Evolutionary conservation across 2,888 invertebrate species (phyloP).

Genomic region (Cantharis rustica): DNA sequence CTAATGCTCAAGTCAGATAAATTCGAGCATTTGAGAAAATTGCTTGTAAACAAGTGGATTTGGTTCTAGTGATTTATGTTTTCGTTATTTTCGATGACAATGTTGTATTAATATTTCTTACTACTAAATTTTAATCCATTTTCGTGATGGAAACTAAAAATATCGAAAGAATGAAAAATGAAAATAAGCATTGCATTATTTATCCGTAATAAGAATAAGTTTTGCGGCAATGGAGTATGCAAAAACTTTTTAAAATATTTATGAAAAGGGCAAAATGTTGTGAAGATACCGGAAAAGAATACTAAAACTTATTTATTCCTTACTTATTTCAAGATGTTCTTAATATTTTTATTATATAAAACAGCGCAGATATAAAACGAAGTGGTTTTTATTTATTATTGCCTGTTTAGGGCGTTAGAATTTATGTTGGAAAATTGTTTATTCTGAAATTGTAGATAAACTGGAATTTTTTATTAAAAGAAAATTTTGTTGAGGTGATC

Average conservation of each 20-base stretch:
- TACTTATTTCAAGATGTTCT: not conserved
- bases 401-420: not conserved
- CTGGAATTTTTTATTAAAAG: not conserved
- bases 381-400: not conserved
- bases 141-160: not conserved
- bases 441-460: not conserved
- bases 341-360: not conserved
- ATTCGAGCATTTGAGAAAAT: not conserved
- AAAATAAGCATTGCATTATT: not conserved
- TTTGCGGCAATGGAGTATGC: not conserved
- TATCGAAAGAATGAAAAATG: not conserved
- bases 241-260: conserved; percentile 1
- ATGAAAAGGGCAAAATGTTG: not conserved
- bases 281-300: not conserved
- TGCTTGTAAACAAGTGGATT: not conserved
- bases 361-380: not conserved
- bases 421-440: not conserved
- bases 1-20: not conserved
- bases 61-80: not conserved
- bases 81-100: not conserved
- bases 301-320: not conserved
- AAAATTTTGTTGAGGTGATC: conserved; percentile 5
- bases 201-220: not conserved
- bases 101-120: not conserved
- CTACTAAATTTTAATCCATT: not conserved